A percentile compares a stretch with the other conserved stretches of the same genome.
Conservation (phyloP, 1,140 invertebrate species). For the Drosophila miranda region DNA sequence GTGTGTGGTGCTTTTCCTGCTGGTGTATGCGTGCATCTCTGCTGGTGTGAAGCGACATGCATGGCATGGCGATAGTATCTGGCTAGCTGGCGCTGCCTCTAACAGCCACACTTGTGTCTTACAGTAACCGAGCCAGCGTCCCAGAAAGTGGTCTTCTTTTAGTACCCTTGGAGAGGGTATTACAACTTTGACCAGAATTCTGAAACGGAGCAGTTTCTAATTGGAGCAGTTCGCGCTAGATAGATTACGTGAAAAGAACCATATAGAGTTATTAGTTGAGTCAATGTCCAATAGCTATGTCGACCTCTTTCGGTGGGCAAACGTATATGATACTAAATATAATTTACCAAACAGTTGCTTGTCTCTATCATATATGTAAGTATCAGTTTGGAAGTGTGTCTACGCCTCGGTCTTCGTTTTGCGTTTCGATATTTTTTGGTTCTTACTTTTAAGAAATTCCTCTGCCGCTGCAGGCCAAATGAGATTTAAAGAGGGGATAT, state of each 20-base stretch:
- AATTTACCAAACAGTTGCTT: no score
- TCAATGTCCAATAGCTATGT: no score
- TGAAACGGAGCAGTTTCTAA: no score
- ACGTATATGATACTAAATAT: no score
- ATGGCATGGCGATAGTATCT: constrained; percentile 75
- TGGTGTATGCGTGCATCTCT: constrained; percentile 26
- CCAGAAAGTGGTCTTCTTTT: constrained; percentile 58
- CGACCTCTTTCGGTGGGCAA: no score
- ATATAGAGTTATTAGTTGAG: no score
- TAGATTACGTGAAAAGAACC: no score
- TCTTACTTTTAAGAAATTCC: constrained; percentile 53
- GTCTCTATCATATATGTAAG: no score
- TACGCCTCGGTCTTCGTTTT: constrained; percentile 5
- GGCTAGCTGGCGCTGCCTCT: constrained; percentile 43
- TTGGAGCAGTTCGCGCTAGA: no score
- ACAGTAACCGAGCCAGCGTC: constrained; percentile 45
- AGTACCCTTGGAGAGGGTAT: background rate
- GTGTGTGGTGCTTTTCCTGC: constrained; percentile 8
- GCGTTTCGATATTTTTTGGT: background rate
- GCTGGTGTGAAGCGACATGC: constrained; percentile 63
- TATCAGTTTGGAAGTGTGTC: no score
- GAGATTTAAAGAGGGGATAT: constrained; percentile 68
- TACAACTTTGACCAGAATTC: no score
- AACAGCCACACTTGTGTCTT: constrained; percentile 49
- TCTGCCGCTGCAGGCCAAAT: constrained; percentile 73